Percentiles rank a stretch among this genome's conserved stretches.
phyloP scores from a whole-genome alignment of 2,888 invertebrate genomes.

The Mechanitis messenoides region DNA sequence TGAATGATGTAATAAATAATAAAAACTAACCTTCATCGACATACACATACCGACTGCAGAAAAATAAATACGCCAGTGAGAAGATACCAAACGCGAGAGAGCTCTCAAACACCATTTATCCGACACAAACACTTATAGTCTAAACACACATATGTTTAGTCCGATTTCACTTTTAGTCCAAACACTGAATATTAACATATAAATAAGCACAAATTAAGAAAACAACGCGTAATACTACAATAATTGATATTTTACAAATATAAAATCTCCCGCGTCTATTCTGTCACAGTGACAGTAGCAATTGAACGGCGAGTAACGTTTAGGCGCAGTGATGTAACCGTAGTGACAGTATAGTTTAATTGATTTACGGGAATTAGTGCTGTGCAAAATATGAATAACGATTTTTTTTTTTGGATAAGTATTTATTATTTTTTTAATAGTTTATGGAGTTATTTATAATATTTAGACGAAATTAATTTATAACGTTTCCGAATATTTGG shows the following conservation, averaged over 20 bases:
- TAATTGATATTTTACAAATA: background rate
- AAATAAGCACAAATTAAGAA: background rate
- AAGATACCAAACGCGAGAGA: conserved; percentile 47
- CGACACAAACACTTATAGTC: conserved; percentile 27
- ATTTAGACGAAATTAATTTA: too few relatives aligned
- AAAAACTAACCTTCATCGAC: conserved; percentile 52
- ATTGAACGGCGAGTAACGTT: conserved; percentile 49
- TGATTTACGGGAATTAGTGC: conserved; percentile 34
- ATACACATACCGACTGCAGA: conserved; percentile 50
- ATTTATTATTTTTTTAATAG: too few relatives aligned
- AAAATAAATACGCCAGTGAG: conserved; percentile 47
- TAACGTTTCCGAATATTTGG: too few relatives aligned
- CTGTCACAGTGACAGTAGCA: conserved; percentile 30
- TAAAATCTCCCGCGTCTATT: background rate
- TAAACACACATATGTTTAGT: too few relatives aligned
- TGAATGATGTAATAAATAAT: background rate
- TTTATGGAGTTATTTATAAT: too few relatives aligned
- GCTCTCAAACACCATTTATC: conserved; percentile 61
- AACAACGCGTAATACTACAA: too few relatives aligned
- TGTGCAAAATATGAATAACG: background rate
- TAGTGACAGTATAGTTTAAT: conserved; percentile 41
- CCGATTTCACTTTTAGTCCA: background rate
- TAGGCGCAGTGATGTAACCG: conserved; percentile 46
- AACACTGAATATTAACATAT: background rate
- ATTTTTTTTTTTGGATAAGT: too few relatives aligned